Conservation (phyloP, 2,113 vertebrate genomes). For the Paedocypris sp. region DNA sequence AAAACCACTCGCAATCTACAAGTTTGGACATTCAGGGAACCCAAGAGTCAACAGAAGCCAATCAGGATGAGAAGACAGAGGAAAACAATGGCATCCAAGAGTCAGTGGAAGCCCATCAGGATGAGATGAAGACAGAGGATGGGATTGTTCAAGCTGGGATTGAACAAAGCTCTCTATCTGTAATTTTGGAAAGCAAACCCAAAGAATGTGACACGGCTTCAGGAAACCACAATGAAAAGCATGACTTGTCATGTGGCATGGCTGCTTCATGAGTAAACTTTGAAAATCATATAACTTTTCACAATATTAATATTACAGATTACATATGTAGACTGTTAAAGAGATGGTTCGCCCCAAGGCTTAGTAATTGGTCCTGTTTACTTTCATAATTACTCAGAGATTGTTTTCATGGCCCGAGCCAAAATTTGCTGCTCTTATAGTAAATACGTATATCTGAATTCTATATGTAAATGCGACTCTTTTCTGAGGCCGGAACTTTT, state of each 20-base stretch:
- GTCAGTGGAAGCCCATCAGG: no score
- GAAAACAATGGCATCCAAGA: no score
- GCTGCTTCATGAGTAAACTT: background rate
- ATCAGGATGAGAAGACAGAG: no score
- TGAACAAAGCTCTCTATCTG: conserved; percentile 16
- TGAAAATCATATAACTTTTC: background rate
- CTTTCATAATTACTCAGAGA: no score
- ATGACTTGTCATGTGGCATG: background rate
- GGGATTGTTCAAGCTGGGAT: conserved; percentile 41
- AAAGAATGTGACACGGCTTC: background rate
- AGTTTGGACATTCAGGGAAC: no score
- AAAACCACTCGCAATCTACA: conserved; percentile 9
- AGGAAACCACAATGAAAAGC: background rate
- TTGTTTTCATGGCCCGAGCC: no score
- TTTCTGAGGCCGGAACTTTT: no score
- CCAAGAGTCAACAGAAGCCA: no score
- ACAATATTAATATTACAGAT: background rate
- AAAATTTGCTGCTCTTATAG: no score
- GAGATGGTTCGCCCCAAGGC: background rate
- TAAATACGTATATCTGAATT: no score
- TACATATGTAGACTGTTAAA: background rate
- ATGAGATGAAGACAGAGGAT: no score
- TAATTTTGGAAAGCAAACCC: background rate
- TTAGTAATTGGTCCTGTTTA: background rate
- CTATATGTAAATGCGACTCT: no score